These are phyloP conservation scores for Drosophila willistoni DNA, from an alignment of 1,140 invertebrate genomes.

Conservation along the genomic window DNA sequence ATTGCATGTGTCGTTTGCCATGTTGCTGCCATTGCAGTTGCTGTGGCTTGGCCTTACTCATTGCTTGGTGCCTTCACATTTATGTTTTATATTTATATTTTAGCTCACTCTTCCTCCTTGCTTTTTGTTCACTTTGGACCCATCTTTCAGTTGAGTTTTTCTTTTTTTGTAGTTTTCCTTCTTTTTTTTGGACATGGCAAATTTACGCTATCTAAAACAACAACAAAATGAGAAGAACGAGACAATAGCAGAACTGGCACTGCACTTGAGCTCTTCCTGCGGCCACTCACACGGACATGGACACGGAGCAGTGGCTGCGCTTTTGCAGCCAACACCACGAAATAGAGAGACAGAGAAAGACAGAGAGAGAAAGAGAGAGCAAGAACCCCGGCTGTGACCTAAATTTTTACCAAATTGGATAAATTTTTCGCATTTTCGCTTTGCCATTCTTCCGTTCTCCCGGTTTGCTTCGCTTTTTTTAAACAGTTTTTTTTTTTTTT, in stretches of 20 bases:
- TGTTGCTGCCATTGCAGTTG: slow-evolving; percentile 30
- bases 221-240: slow-evolving; percentile 42
- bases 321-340: slow-evolving; percentile 53
- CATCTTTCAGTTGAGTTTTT: slow-evolving; percentile 42
- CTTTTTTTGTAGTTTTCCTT: too few relatives aligned
- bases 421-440: slow-evolving; percentile 82
- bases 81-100: slow-evolving; percentile 62
- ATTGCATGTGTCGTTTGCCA: slow-evolving; percentile 41
- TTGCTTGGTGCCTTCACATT: slow-evolving; percentile 36
- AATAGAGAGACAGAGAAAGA: slow-evolving; percentile 36
- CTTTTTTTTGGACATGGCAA: slow-evolving; percentile 32
- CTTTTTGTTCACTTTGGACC: slow-evolving; percentile 58
- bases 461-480: slow-evolving; percentile 17
- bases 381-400: slow-evolving; percentile 71
- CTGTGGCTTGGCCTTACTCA: slow-evolving; percentile 5
- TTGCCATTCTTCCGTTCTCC: slow-evolving; percentile 45
- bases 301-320: slow-evolving; percentile 58
- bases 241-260: slow-evolving; percentile 67
- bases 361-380: neutral
- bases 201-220: slow-evolving; percentile 55
- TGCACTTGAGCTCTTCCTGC: slow-evolving; percentile 77
- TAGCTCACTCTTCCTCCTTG: slow-evolving; percentile 13
- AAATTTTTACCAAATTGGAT: slow-evolving; percentile 83
- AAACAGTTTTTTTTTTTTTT: neutral
- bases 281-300: slow-evolving; percentile 32